Conservation (phyloP, 2,797 vertebrate species). For the Sparus aurata region DNA sequence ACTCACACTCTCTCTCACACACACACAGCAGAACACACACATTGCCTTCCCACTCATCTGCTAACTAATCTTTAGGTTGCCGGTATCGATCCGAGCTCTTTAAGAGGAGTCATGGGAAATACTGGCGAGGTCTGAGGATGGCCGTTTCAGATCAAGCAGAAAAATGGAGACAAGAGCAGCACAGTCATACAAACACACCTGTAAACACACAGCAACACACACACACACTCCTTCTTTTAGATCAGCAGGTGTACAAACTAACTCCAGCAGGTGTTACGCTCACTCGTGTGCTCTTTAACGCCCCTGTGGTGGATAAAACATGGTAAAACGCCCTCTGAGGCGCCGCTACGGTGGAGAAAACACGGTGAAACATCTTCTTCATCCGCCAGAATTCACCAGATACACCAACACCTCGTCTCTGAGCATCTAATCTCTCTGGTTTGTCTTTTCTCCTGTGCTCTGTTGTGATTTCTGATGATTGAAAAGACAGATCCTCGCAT, state of each 20-base stretch:
- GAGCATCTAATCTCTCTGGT: too few species aligned
- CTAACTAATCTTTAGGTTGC: slow-evolving; percentile 32
- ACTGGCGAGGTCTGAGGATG: slow-evolving; percentile 9
- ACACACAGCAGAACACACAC: slow-evolving; percentile 3
- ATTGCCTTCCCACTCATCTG: slow-evolving; percentile 16
- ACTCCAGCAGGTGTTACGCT: background rate
- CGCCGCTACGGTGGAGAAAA: too few species aligned
- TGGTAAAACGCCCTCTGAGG: too few species aligned
- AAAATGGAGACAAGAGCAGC: slow-evolving; percentile 26
- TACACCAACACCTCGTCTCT: too few species aligned
- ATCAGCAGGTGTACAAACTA: background rate
- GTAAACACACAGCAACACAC: background rate
- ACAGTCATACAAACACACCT: too few species aligned
- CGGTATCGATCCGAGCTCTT: slow-evolving; percentile 27
- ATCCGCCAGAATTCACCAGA: too few species aligned
- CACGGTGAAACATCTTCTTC: too few species aligned
- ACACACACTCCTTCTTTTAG: background rate
- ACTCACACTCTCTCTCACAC: slow-evolving; percentile 22
- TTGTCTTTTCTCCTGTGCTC: too few species aligned
- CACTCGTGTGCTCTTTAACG: too few species aligned
- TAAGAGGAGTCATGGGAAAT: slow-evolving; percentile 57
- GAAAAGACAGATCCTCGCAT: too few species aligned
- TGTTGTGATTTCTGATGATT: too few species aligned
- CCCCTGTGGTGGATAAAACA: too few species aligned
- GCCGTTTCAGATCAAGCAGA: slow-evolving; percentile 29